Evolutionary conservation across 2,797 vertebrate genomes (phyloP).

Genomic region (Thripadectes ignobilis): DNA sequence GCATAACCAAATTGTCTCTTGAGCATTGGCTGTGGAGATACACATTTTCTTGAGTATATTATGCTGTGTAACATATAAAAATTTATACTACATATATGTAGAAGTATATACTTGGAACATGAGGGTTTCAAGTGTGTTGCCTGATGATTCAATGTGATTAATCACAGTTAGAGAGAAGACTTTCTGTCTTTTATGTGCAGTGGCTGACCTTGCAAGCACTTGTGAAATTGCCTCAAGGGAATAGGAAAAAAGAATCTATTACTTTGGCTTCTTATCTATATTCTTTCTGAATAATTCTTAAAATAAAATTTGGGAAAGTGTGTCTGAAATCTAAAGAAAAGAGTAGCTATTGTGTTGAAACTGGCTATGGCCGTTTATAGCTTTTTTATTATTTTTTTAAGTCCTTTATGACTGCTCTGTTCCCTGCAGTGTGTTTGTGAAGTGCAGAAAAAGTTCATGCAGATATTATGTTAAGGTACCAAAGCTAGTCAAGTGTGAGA

Average conservation of each 20-base stretch:
- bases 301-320: conserved; percentile 54
- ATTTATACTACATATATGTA: neutral
- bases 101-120: neutral
- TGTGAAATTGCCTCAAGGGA: neutral
- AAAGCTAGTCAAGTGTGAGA: conserved; percentile 71
- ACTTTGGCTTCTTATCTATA: conserved; percentile 4
- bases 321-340: conserved; percentile 67
- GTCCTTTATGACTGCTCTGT: conserved; percentile 48
- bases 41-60: neutral
- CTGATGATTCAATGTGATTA: neutral
- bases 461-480: conserved; percentile 69
- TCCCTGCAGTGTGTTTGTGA: conserved; percentile 66
- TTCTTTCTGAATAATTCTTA: conserved; percentile 40
- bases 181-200: neutral
- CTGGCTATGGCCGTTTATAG: conserved; percentile 46
- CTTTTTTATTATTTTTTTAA: neutral
- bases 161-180: neutral
- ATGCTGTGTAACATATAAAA: neutral
- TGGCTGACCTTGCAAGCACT: neutral
- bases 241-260: neutral
- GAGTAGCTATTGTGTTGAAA: conserved; percentile 59
- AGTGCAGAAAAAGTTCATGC: conserved; percentile 72
- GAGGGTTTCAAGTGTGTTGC: neutral
- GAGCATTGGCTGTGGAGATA: neutral
- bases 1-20: fast-evolving